A percentile compares a stretch with the other conserved stretches of the same genome.
Evolutionary conservation across 2,797 vertebrate genomes (phyloP).

Genomic region (Centropyge bicolor): DNA sequence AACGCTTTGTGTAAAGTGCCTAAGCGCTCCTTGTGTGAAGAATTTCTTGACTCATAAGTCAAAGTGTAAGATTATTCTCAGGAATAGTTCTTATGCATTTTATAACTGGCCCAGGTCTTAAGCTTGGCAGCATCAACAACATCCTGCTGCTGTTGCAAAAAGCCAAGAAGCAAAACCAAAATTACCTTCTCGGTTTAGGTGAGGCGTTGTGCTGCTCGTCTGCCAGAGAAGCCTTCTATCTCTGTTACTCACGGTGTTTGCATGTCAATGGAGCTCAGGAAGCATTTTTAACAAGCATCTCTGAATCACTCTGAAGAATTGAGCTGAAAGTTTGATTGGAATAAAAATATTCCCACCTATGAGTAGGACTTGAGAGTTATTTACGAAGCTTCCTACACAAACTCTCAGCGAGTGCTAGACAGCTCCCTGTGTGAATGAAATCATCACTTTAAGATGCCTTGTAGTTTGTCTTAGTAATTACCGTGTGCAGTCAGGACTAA

Average conservation of each 20-base stretch:
- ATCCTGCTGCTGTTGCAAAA: conserved; percentile 11
- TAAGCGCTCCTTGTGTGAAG: not conserved
- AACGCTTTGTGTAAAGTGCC: not conserved
- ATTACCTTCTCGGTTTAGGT: conserved; percentile 15
- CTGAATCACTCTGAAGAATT: conserved; percentile 39
- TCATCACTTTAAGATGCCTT: conserved; percentile 12
- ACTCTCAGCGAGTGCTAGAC: conserved; percentile 22
- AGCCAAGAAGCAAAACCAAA: conserved; percentile 1
- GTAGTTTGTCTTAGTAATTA: conserved; percentile 5
- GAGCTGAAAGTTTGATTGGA: conserved; percentile 55
- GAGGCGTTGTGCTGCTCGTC: conserved; percentile 4
- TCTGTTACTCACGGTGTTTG: conserved; percentile 28
- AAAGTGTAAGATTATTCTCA: conserved; percentile 7
- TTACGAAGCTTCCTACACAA: conserved; percentile 49
- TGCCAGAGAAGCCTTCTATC: conserved; percentile 28
- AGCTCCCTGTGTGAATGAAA: conserved; percentile 25
- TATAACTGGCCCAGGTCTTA: not conserved
- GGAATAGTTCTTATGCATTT: conserved; percentile 6
- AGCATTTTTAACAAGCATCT: conserved; percentile 40
- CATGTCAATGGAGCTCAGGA: conserved; percentile 31
- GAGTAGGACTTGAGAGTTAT: conserved; percentile 41
- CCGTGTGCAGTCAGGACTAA: not conserved
- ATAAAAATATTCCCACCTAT: conserved; percentile 54
- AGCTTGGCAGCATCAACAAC: not conserved
- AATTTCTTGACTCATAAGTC: conserved; percentile 19